These are phyloP conservation scores for Pseudolycoriella hygida DNA, from an alignment of 2,888 invertebrate species.

Conservation along the genomic window DNA sequence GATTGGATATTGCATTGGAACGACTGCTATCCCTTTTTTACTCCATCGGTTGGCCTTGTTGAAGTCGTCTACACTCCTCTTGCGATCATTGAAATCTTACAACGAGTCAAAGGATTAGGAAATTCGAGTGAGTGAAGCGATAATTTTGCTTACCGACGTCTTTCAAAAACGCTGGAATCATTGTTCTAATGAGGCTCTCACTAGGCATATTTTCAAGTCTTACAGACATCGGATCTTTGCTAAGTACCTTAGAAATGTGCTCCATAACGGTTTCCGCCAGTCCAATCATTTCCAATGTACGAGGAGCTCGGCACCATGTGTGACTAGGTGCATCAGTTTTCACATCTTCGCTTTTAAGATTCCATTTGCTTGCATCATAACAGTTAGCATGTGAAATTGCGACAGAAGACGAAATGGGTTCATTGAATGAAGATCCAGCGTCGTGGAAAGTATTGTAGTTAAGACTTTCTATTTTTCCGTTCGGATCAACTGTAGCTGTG, in stretches of 20 bases:
- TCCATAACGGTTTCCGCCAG: slow-evolving; percentile 47
- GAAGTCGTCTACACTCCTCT: slow-evolving; percentile 34
- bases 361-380: slow-evolving; percentile 45
- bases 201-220: slow-evolving; percentile 36
- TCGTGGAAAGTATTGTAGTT: too few relatives aligned
- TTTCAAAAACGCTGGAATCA: slow-evolving; percentile 33
- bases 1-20: slow-evolving; percentile 45
- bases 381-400: slow-evolving; percentile 37
- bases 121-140: too few relatives aligned
- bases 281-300: slow-evolving; percentile 41
- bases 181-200: slow-evolving; percentile 26
- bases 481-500: slow-evolving; percentile 40
- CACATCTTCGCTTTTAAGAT: slow-evolving; percentile 43
- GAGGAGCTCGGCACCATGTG: slow-evolving; percentile 37
- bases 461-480: slow-evolving; percentile 47
- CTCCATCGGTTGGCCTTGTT: slow-evolving; percentile 62
- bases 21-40: slow-evolving; percentile 51
- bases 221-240: slow-evolving; percentile 38
- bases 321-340: slow-evolving; percentile 41
- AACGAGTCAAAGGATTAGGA: too few relatives aligned
- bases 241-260: slow-evolving; percentile 36
- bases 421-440: too few relatives aligned
- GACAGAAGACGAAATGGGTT: too few relatives aligned
- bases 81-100: slow-evolving; percentile 35
- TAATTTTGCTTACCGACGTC: slow-evolving; percentile 18